Conservation (phyloP, 2,888 invertebrate species). For the Drosophila basisetae region DNA sequence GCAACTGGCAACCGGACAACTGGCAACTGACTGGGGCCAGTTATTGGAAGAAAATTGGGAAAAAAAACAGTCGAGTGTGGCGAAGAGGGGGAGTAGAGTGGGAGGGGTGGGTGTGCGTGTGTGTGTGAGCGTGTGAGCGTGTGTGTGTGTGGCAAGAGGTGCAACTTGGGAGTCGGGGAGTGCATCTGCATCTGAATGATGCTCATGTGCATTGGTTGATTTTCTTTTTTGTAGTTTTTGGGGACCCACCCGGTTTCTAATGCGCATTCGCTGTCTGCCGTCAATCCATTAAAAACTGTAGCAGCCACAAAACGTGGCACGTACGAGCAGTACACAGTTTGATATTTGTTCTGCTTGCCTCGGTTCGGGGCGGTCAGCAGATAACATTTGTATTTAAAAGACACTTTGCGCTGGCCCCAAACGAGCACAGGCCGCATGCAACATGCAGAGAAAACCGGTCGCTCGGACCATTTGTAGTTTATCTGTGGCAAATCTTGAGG, state of each 20-base stretch:
- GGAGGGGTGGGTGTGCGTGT: background rate
- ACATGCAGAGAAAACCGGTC: constrained; percentile 17
- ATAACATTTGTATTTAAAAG: constrained; percentile 78
- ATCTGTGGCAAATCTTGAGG: constrained; percentile 76
- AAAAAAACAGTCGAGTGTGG: no score
- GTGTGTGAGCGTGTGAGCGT: background rate
- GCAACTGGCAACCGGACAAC: constrained; percentile 16
- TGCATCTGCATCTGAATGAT: constrained; percentile 26
- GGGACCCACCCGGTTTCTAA: constrained; percentile 59
- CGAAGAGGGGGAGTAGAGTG: background rate
- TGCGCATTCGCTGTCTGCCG: constrained; percentile 76
- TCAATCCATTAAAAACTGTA: constrained; percentile 76
- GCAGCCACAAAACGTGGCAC: constrained; percentile 69
- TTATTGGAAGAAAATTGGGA: constrained; percentile 65
- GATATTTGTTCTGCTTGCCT: constrained; percentile 27
- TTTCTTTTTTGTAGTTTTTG: constrained; percentile 9
- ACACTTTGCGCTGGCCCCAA: constrained; percentile 63
- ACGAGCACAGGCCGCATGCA: background rate
- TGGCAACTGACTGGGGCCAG: constrained; percentile 47
- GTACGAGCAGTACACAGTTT: constrained; percentile 42
- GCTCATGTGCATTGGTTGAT: constrained; percentile 57
- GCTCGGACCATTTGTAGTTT: constrained; percentile 67
- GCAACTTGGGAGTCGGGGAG: constrained; percentile 2
- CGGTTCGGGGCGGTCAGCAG: constrained; percentile 34
- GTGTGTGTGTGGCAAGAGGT: constrained; percentile 10